phyloP scores from a whole-genome alignment of 1,140 invertebrate genomes.

The Frieseomelitta varia region DNA sequence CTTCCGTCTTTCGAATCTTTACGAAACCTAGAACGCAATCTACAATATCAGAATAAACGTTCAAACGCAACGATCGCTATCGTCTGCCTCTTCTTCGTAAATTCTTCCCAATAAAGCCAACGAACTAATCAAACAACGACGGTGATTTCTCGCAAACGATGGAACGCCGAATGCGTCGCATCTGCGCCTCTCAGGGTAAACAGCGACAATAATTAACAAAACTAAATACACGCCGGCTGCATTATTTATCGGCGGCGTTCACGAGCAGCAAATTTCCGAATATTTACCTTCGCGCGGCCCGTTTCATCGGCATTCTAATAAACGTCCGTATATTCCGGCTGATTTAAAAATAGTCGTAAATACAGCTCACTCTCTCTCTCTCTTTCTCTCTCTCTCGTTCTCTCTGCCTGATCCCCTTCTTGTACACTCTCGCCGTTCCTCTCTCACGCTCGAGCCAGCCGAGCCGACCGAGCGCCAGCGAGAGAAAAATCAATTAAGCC shows the following conservation, averaged over 20 bases:
- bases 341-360: constrained; percentile 74
- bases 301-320: constrained; percentile 71
- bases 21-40: no score
- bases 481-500: constrained; percentile 75
- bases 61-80: background rate
- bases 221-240: constrained; percentile 51
- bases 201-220: constrained; percentile 55
- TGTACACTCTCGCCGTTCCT: no score
- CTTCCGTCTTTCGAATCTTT: no score
- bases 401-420: background rate
- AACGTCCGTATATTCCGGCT: constrained; percentile 65
- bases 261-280: constrained; percentile 63
- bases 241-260: constrained; percentile 60
- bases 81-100: background rate
- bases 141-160: background rate
- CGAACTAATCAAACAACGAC: background rate
- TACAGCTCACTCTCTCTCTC: constrained; percentile 21
- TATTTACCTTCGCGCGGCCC: constrained; percentile 57
- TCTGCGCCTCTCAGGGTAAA: constrained; percentile 1
- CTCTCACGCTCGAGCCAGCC: background rate
- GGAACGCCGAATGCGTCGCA: background rate
- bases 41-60: background rate
- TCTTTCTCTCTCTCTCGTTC: background rate
- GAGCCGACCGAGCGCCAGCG: background rate
- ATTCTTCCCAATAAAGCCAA: background rate